Base-by-base conservation (phyloP, 2,113 vertebrate species). In the Tupaia tana region DNA sequence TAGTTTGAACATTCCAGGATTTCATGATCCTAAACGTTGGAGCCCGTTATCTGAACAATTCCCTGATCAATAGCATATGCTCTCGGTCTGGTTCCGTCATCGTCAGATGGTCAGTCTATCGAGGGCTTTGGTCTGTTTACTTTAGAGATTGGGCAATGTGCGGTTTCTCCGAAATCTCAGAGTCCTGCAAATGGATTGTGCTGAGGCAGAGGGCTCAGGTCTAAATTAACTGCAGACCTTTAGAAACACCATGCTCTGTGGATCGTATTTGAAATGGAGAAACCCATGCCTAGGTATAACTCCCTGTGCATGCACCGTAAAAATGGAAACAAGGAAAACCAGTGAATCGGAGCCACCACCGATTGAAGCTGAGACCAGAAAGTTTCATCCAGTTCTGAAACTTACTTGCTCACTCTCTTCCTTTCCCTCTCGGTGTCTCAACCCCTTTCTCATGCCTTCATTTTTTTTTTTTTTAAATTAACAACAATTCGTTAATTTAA, bases 201-300 rank as follows among this genome's bases (percentile, higher is more conserved):
- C 89, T 11, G 71, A 93, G 56, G 87, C 79, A 78, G 93, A 90
- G 89, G 71, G 77, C 29, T 94, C 90, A 75, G 89, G 96, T 96
- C 93, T 93, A 95, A 97, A 96, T 95, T 91, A 96, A 91, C 95
- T 92, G 96, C 96, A 95, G 96, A 95, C 84, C 95, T 97, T 86
- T 2, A 86, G 95, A 87, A 75, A 83, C 83, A 89, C 56, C 74
- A 56, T 34, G 90, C 85, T 85, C 63, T 54, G 52, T 19, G 67
- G 63, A 31, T 59, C 59, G 73, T 18, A 27, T 93, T 64, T 78
- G 80, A 79, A 84, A 27, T 9, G 25, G 16, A 89, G 84, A 97
- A 94, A 78, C 24, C 27, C 16, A 4, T 70, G 59, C 75, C 61
- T 75, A 59, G 85, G 69, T 87, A 64, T 10, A 69, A 69, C 58